Evolutionary conservation across 2,113 vertebrate species (phyloP).

Genomic region (Oreamnos americanus): DNA sequence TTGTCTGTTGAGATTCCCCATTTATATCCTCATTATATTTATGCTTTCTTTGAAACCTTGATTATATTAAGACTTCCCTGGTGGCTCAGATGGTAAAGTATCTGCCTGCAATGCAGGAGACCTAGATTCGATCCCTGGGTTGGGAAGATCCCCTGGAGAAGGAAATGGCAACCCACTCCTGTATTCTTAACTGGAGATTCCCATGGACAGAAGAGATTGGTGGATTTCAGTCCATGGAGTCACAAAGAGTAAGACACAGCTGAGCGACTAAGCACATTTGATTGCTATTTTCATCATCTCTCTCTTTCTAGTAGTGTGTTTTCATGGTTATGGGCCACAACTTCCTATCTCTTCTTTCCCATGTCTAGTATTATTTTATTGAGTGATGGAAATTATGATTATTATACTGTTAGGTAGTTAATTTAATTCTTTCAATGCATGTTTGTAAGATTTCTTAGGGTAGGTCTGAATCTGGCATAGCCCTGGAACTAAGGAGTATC

Average conservation of each 20-base stretch:
- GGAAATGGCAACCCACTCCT: neutral
- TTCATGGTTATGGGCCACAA: neutral
- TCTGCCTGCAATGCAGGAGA: neutral
- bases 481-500: neutral
- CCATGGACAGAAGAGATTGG: neutral
- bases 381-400: neutral
- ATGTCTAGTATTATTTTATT: neutral
- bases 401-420: neutral
- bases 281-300: neutral
- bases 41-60: neutral
- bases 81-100: neutral
- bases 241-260: neutral
- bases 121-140: neutral
- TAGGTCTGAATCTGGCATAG: neutral
- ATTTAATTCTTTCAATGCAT: neutral
- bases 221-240: neutral
- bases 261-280: neutral
- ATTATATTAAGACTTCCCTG: neutral
- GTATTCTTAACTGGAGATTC: neutral
- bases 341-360: neutral
- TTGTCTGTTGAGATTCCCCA: neutral
- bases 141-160: neutral
- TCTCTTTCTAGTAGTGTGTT: neutral
- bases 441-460: neutral
- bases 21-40: neutral